Evolutionary conservation across 2,888 invertebrate species (phyloP), one percentile per base, ranked within the genome.

Genomic region (Melitaea athalia): DNA sequence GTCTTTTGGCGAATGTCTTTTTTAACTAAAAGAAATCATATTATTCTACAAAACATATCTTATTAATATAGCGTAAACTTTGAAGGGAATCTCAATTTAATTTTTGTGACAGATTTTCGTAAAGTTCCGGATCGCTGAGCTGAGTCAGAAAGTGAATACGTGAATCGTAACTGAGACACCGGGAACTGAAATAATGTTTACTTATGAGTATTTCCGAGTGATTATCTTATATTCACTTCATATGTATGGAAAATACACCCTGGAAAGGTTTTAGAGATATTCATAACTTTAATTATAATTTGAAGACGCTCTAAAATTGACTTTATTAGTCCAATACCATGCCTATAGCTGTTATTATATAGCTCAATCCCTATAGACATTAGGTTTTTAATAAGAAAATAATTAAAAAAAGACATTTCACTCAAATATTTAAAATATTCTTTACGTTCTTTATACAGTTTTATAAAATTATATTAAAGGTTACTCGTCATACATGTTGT

Each of bases 111-210:
- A 53, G 14, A 33, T 31, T 53, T 55, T 33, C 12, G 5, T 3
- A n/a, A 33, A 31, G 31, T 55, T 55, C 31, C 11, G 14, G 33
- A 12, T 53, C 6, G 5, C 24, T 5, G 24, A 24, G 10, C n/a
- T 49, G 8, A 49, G n/a, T 8, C 50, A 31, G 31, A 53, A 31
- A 55, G 1, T 55, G 52, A 53, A 55, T 55, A 55, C 53, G 33
- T 55, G 33, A 33, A 33, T 33, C 12, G 0, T 55, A 33, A 55
- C 11, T 55, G n/a, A 53, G 53, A 33, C 5, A 14, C 24, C 12
- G 31, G 33, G 3, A n/a, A 33, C 33, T 55, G 12, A 33, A 55
- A 55, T 55, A 14, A 33, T 31, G 33, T 55, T 55, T 14, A 14
- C 11, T 24, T 53, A 31, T 55, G 31, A 31, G 47, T 49, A 4